Conservation (phyloP, 2,888 invertebrate genomes). For the Eristalinus sepulchralis region DNA sequence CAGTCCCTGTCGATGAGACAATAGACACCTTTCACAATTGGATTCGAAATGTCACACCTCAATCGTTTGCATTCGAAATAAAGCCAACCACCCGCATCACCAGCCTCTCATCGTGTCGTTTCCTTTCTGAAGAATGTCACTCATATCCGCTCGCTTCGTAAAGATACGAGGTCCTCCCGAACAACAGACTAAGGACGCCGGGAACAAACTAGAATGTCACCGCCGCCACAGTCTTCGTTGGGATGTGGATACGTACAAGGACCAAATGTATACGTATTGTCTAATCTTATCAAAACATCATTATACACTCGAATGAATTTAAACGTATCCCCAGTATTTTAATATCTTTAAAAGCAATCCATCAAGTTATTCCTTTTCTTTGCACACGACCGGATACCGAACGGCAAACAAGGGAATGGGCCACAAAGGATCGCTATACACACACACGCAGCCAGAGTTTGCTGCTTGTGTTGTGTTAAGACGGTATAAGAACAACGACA, state of each 20-base stretch:
- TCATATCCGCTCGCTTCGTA: background rate
- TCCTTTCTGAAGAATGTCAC: slow-evolving; percentile 7
- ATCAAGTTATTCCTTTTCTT: slow-evolving; percentile 45
- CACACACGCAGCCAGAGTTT: background rate
- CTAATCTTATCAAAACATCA: slow-evolving; percentile 64
- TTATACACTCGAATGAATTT: slow-evolving; percentile 53
- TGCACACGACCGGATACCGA: background rate
- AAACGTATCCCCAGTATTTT: slow-evolving; percentile 50
- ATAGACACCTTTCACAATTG: slow-evolving; percentile 7
- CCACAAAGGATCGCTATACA: background rate
- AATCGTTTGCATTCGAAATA: slow-evolving; percentile 34
- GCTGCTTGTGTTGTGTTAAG: background rate
- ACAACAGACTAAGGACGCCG: background rate
- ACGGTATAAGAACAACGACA: background rate
- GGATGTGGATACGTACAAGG: background rate
- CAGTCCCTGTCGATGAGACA: slow-evolving; percentile 19
- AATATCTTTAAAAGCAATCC: slow-evolving; percentile 53
- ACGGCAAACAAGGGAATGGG: background rate
- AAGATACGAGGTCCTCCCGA: background rate
- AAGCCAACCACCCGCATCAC: background rate
- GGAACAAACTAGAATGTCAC: slow-evolving; percentile 26
- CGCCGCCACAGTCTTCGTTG: too few relatives aligned
- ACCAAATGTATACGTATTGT: background rate
- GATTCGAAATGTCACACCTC: slow-evolving; percentile 31
- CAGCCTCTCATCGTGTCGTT: background rate